Base-by-base conservation (phyloP, 2,888 invertebrate species). In the Poecilobothrus nobilitatus region DNA sequence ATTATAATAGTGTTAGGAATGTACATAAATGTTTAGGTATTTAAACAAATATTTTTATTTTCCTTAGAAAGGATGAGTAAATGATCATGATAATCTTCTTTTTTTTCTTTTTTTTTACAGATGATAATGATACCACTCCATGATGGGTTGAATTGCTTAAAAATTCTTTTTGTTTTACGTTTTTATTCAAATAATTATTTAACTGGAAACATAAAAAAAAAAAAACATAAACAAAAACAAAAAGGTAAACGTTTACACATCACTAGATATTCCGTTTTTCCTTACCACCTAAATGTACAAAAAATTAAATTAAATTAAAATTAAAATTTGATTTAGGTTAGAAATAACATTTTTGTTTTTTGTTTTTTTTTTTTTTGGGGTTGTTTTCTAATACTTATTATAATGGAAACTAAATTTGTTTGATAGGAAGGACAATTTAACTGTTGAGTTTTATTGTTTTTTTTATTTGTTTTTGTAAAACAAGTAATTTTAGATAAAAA, bases 241-340 rank as follows among this genome's bases (percentile, higher is more conserved):
- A 37, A 37, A 37, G 12, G 37, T 8, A 2, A 10, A 10, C 53
- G 53, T 53, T 53, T 53, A 53, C 53, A 53, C 53, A 53, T 18
- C 53, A 53, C 53, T 53, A 53, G 53, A 53, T 53, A 18, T 18
- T 53, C 15, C 37, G 12, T 10, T 53, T 18, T 53, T 18, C 18
- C 2, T 1, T 53, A 18, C 53, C 12, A 37, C 12, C 37, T 5
- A 3, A 4, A 53, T 18, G 2, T 18, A 2, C 53, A 53, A 18
- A 53, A 53, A n/a, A 18, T 15, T 4, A 18, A 18, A 3, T 18
- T 6, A 53, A 53, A 53, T 18, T 53, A 6, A 53, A 53, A 53
- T 53, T 53, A 53, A 53, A 53, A 53, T 53, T 53, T 53, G 53
- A 53, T 53, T 53, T 53, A 53, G 53, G 53, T 53, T 12, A 53